Evolutionary conservation across 1,140 invertebrate genomes (phyloP), one percentile per base, ranked within the genome.

Genomic region (Luehdorfia chinensis): DNA sequence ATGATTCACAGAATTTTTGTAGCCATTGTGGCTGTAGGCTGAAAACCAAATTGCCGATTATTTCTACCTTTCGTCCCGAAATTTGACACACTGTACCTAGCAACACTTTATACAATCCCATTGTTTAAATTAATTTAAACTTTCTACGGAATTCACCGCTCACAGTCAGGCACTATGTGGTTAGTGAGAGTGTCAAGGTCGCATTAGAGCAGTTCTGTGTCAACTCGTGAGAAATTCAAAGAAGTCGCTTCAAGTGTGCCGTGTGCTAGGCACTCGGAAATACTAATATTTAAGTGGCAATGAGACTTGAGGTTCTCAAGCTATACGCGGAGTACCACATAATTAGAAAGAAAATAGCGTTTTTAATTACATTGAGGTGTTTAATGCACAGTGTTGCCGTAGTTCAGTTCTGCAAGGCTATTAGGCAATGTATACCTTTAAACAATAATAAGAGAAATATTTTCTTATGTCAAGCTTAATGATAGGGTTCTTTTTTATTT

Each of bases 151-250:
- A n/a, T n/a, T n/a, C n/a, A n/a, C n/a, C n/a, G n/a, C n/a, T n/a
- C n/a, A n/a, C n/a, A 36, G 21, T n/a, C 34, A 21, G 12, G 6
- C 13, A n/a, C 19, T 65, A 72, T 66, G 61, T 66, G 59, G 55
- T 41, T 27, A 39, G 31, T 30, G 32, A 47, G 12, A 55, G 32
- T 66, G 70, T 75, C 75, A 76, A 76, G 75, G 75, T 49, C 58
- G 57, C 33, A 31, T n/a, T n/a, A 25, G 2, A 21, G 32, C 31
- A 59, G 51, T 49, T 60, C 58, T 43, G 39, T 33, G 43, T 47
- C 32, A 32, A 54, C 54, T 47, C 57, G 59, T 52, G 63, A 72
- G 47, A 63, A 59, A 50, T 61, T 60, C 52, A 66, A 61, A 66
- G 55, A 58, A 44, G 53, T 57, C 50, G 47, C 56, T 47, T 47